phyloP scores from a whole-genome alignment of 2,888 invertebrate genomes.

The Machimus atricapillus region DNA sequence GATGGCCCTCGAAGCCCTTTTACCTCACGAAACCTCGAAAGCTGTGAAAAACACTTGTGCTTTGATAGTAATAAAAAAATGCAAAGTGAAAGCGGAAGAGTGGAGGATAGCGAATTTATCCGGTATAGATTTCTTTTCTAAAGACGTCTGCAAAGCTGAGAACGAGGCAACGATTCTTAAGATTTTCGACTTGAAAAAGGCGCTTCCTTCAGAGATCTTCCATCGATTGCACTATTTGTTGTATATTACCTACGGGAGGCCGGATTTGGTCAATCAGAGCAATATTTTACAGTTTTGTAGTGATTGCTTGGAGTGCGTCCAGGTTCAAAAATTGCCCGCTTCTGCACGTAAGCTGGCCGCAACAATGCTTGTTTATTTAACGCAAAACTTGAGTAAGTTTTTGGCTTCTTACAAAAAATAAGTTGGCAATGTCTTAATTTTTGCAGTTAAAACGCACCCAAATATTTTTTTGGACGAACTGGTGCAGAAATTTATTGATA shows the following conservation, averaged over 20 bases:
- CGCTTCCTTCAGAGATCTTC: slow-evolving; percentile 54
- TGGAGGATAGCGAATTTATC: slow-evolving; percentile 67
- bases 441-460: slow-evolving; percentile 49
- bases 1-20: slow-evolving; percentile 61
- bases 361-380: slow-evolving; percentile 53
- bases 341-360: slow-evolving; percentile 55
- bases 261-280: slow-evolving; percentile 51
- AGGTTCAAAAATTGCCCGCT: slow-evolving; percentile 50
- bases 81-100: slow-evolving; percentile 64
- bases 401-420: too few species aligned
- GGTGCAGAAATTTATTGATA: slow-evolving; percentile 48
- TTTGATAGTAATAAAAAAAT: slow-evolving; percentile 64
- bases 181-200: slow-evolving; percentile 41
- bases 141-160: slow-evolving; percentile 56
- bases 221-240: slow-evolving; percentile 57
- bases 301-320: slow-evolving; percentile 52
- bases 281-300: slow-evolving; percentile 50
- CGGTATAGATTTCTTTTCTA: slow-evolving; percentile 55
- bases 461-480: slow-evolving; percentile 50
- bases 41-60: slow-evolving; percentile 65
- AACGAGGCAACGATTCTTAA: slow-evolving; percentile 44
- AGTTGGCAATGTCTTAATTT: not conserved
- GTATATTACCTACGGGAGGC: slow-evolving; percentile 53
- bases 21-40: slow-evolving; percentile 65
- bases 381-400: slow-evolving; percentile 55